These are phyloP conservation scores for Anhinga rufa DNA, from an alignment of 2,113 vertebrate species.

Conservation along the genomic window DNA sequence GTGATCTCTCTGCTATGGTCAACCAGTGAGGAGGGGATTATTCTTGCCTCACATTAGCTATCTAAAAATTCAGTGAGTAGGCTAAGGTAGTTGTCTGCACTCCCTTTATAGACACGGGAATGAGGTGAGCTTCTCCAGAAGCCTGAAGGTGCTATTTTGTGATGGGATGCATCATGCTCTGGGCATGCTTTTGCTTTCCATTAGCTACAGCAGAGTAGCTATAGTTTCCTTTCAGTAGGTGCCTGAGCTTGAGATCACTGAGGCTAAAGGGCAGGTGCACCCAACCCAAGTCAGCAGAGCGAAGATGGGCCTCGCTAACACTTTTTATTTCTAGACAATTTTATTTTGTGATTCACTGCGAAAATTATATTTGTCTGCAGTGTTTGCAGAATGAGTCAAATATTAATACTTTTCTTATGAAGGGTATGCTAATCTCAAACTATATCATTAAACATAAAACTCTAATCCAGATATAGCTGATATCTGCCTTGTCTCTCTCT, in stretches of 20 bases:
- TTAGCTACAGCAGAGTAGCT: not conserved
- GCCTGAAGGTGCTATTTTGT: not conserved
- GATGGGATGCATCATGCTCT: not conserved
- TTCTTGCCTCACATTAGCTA: not conserved
- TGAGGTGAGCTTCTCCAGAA: not conserved
- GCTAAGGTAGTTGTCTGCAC: not conserved
- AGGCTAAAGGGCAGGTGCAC: not conserved
- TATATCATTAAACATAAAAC: not conserved
- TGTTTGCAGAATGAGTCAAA: conserved; percentile 39
- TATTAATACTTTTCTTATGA: not conserved
- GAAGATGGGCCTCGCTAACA: not conserved
- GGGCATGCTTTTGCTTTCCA: not conserved
- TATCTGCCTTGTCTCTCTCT: not conserved
- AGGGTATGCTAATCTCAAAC: not conserved
- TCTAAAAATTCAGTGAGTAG: not conserved
- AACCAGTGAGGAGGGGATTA: not conserved
- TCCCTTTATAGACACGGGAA: not conserved
- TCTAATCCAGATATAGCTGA: not conserved
- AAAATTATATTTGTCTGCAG: not conserved
- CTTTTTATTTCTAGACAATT: not conserved
- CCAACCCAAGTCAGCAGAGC: not conserved
- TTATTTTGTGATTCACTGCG: conserved; percentile 20
- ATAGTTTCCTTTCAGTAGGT: not conserved
- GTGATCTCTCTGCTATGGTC: not conserved
- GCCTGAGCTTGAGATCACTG: not conserved